Evolutionary conservation across 2,888 invertebrate genomes (phyloP), one percentile per base, ranked within the genome.

Genomic region (Nycteola revayana): DNA sequence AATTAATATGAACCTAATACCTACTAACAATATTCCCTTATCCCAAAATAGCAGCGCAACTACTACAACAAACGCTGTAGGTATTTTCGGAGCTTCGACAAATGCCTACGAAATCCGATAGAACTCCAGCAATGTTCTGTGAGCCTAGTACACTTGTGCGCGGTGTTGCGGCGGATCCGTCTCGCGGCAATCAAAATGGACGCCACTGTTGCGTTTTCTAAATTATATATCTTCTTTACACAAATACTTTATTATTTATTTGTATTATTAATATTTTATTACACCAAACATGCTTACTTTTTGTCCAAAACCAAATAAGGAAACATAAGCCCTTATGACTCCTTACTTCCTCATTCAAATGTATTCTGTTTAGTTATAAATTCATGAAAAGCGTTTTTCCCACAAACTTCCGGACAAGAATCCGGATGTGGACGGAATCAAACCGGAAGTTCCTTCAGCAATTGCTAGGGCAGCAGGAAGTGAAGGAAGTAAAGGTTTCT

Each of bases 121-220:
- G 25, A 56, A 29, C 56, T 66, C 56, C 48, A 55, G n/a, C 6
- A 3, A 1, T 14, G 9, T 43, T 58, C 47, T 81, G 74, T 7
- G 39, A 11, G 35, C 79, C 77, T 79, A 58, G 77, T 81, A 72
- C 45, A 34, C 36, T 56, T 53, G 71, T 68, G 69, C 65, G 64
- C 66, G 60, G 44, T 65, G 61, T 63, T 63, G 66, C 60, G 64
- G 68, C 65, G 75, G 77, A 66, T 74, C 74, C 75, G 72, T 74
- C 69, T 75, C 62, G 60, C 59, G 52, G 53, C 60, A 35, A 50
- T 42, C 60, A 61, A 63, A 42, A 61, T 61, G 60, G 64, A 58
- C 50, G 66, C 53, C 53, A 48, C 39, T 14, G 14, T 5, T 2
- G 5, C 14, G n/a, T n/a, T n/a, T n/a, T n/a, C n/a, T n/a, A n/a